These are phyloP conservation scores for Ophthalmotilapia sp. DNA, from an alignment of 2,113 vertebrate species.

Conservation along the genomic window DNA sequence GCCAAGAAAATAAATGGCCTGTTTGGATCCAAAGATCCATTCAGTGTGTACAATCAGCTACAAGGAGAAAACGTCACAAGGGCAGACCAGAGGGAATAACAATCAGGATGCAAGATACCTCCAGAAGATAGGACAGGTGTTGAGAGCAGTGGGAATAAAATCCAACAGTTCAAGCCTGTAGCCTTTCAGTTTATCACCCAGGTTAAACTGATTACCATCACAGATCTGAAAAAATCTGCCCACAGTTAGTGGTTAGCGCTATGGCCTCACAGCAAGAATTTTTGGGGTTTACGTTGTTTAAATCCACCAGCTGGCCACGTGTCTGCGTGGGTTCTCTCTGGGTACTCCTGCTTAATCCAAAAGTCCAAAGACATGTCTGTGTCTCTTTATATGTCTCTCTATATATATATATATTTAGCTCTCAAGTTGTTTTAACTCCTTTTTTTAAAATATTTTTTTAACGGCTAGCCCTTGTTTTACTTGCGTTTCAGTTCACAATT, in stretches of 20 bases:
- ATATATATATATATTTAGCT: neutral
- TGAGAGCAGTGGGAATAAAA: fast-evolving
- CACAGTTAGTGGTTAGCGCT: neutral
- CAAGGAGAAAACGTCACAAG: neutral
- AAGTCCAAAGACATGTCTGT: fast-evolving
- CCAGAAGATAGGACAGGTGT: neutral
- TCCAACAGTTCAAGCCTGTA: neutral
- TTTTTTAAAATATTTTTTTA: fast-evolving
- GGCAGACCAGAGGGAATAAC: neutral
- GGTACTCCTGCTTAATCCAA: neutral
- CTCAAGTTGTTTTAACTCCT: neutral
- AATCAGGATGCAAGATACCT: neutral
- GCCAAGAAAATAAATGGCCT: neutral
- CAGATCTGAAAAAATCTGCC: neutral
- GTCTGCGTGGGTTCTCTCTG: neutral
- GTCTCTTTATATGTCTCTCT: too few relatives aligned
- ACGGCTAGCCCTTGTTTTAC: fast-evolving
- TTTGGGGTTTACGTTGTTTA: neutral
- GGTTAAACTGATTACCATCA: neutral
- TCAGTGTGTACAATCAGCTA: neutral
- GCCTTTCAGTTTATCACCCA: neutral
- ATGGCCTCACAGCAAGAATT: fast-evolving
- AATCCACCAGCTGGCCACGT: neutral
- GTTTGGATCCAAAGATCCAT: neutral
- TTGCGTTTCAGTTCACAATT: neutral